Evolutionary conservation across 2,888 invertebrate species (phyloP).

Genomic region (Plagodis pulveraria): DNA sequence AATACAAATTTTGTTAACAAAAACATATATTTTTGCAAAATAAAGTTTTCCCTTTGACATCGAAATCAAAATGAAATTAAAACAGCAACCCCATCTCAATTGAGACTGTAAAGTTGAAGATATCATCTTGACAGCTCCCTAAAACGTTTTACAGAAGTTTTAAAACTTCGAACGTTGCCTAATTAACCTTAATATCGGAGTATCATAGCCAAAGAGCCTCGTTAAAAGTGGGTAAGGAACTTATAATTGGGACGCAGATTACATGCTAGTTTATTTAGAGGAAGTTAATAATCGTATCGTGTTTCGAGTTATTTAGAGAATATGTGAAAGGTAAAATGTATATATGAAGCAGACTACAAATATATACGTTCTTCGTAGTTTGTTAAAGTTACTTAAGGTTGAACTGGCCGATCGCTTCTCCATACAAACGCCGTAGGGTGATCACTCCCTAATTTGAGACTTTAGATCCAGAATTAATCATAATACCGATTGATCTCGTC

Average conservation of each 20-base stretch:
- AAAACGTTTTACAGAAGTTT: constrained; percentile 29
- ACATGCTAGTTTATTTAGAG: constrained; percentile 18
- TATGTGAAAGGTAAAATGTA: not conserved
- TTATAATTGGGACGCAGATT: constrained; percentile 63
- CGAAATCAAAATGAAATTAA: not conserved
- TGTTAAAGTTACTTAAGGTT: too few species aligned
- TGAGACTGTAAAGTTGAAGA: constrained; percentile 17
- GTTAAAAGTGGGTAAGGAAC: constrained; percentile 46
- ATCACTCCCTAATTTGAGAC: too few species aligned
- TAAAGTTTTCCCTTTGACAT: not conserved
- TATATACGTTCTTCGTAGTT: too few species aligned
- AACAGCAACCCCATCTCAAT: constrained; percentile 16
- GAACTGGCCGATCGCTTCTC: too few species aligned
- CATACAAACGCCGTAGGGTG: too few species aligned
- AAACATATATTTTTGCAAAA: too few species aligned
- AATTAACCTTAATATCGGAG: constrained; percentile 32
- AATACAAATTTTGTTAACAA: too few species aligned
- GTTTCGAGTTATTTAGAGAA: constrained; percentile 18
- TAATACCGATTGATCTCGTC: too few species aligned
- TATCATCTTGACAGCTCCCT: constrained; percentile 17
- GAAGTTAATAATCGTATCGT: constrained; percentile 57
- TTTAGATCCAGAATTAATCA: too few species aligned
- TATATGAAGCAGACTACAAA: too few species aligned
- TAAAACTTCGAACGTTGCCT: constrained; percentile 26
- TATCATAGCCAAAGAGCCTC: constrained; percentile 30